These are phyloP conservation scores for Drosophila guanche DNA, from an alignment of 1,140 invertebrate genomes.

Conservation along the genomic window DNA sequence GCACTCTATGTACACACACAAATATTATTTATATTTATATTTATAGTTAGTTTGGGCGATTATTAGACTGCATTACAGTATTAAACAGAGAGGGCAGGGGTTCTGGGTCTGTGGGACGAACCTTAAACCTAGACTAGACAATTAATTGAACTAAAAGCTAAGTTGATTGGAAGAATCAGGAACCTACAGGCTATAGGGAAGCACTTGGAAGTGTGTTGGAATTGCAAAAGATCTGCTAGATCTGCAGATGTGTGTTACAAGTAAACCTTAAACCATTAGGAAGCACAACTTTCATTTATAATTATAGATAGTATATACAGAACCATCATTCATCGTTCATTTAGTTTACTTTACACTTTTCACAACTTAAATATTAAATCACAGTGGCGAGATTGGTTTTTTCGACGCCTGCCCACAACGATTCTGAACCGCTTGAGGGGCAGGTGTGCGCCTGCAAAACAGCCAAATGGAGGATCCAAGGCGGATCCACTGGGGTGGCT, in stretches of 20 bases:
- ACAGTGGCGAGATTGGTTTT: constrained; percentile 78
- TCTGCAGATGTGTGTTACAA: constrained; percentile 25
- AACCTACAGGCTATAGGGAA: constrained; percentile 56
- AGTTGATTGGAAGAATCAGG: constrained; percentile 61
- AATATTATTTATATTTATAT: constrained; percentile 2
- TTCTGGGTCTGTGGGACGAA: constrained; percentile 9
- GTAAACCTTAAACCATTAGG: constrained; percentile 64
- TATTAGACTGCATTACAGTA: constrained; percentile 56
- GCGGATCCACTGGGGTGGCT: background rate
- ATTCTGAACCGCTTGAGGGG: constrained; percentile 57
- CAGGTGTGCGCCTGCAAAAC: constrained; percentile 65
- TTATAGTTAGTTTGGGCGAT: constrained; percentile 26
- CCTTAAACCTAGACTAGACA: constrained; percentile 74
- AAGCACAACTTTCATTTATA: constrained; percentile 65
- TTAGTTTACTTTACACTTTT: constrained; percentile 23
- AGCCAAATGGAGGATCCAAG: constrained; percentile 45
- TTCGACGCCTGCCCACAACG: constrained; percentile 60
- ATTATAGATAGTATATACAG: constrained; percentile 23
- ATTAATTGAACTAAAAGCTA: constrained; percentile 74
- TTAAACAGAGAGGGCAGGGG: constrained; percentile 36
- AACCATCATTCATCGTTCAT: constrained; percentile 45
- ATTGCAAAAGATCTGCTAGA: constrained; percentile 43
- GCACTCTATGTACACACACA: constrained; percentile 46
- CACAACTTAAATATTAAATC: constrained; percentile 69
- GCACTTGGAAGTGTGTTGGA: constrained; percentile 74